These are phyloP conservation scores for Lutjanus argentimaculatus DNA, from an alignment of 2,797 vertebrate species.

Conservation along the genomic window DNA sequence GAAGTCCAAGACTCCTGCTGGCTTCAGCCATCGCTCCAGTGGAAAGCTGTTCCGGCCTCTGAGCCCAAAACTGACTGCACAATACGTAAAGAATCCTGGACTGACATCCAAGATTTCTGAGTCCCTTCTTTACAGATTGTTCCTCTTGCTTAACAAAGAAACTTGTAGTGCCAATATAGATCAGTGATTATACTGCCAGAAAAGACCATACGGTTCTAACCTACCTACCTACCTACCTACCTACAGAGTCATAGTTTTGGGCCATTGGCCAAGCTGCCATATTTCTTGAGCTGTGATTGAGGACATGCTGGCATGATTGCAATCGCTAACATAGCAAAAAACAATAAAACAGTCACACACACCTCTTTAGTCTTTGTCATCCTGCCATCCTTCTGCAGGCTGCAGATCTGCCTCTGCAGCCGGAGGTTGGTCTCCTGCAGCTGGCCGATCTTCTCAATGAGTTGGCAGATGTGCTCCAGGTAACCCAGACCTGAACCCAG, in stretches of 20 bases:
- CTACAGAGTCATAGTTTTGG: too few species aligned
- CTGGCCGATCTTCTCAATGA: slow-evolving; percentile 92
- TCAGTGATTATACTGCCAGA: too few species aligned
- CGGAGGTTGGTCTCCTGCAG: slow-evolving; percentile 90
- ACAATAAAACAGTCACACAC: slow-evolving; percentile 19
- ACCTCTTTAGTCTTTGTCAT: slow-evolving; percentile 89
- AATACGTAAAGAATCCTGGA: background rate
- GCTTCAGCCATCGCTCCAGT: slow-evolving; percentile 54
- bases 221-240: too few species aligned
- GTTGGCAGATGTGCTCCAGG: slow-evolving; percentile 92
- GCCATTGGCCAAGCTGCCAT: too few species aligned
- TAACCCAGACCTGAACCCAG: slow-evolving; percentile 90
- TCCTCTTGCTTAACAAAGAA: slow-evolving; percentile 32
- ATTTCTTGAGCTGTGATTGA: too few species aligned
- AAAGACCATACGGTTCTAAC: too few species aligned
- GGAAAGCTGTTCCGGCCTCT: slow-evolving; percentile 60
- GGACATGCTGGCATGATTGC: too few species aligned
- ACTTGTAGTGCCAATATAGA: too few species aligned
- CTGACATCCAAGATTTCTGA: slow-evolving; percentile 54
- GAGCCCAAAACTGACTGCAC: slow-evolving; percentile 49
- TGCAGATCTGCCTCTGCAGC: slow-evolving; percentile 89
- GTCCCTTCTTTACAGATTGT: slow-evolving; percentile 35
- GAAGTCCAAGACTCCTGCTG: slow-evolving; percentile 64
- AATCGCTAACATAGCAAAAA: too few species aligned
- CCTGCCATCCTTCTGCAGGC: slow-evolving; percentile 85